These are phyloP conservation scores for Dione vanillae DNA, from an alignment of 2,888 invertebrate genomes.

Conservation along the genomic window DNA sequence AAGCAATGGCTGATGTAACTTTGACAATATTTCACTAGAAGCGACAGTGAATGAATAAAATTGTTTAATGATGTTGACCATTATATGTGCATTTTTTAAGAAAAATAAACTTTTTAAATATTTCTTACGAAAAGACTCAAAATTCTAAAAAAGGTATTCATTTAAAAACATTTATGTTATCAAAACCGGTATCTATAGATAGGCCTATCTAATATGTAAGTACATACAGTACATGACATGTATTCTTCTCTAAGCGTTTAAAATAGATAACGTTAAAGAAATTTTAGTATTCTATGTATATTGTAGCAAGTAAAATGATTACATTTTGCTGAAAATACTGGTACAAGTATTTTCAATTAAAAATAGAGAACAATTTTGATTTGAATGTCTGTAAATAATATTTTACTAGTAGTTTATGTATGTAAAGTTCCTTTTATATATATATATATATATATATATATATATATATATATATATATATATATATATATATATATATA, in stretches of 20 bases:
- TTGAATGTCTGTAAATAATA: too few relatives aligned
- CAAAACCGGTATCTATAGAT: slow-evolving; percentile 10
- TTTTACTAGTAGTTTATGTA: too few relatives aligned
- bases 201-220: slow-evolving; percentile 2
- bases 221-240: not conserved
- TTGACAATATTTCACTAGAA: slow-evolving; percentile 54
- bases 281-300: not conserved
- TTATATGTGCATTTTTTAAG: too few relatives aligned
- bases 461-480: too few relatives aligned
- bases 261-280: slow-evolving; percentile 6
- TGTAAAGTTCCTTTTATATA: too few relatives aligned
- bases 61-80: too few relatives aligned
- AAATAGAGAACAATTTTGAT: too few relatives aligned
- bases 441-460: too few relatives aligned
- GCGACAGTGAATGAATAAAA: slow-evolving; percentile 35
- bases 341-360: too few relatives aligned
- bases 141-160: not conserved
- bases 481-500: too few relatives aligned
- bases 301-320: not conserved
- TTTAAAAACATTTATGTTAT: slow-evolving; percentile 4
- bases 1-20: slow-evolving; percentile 55
- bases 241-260: not conserved
- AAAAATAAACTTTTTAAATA: too few relatives aligned
- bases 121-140: not conserved
- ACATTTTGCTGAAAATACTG: too few relatives aligned